phyloP scores from a whole-genome alignment of 2,797 vertebrate species.

The Pogoniulus pusillus region DNA sequence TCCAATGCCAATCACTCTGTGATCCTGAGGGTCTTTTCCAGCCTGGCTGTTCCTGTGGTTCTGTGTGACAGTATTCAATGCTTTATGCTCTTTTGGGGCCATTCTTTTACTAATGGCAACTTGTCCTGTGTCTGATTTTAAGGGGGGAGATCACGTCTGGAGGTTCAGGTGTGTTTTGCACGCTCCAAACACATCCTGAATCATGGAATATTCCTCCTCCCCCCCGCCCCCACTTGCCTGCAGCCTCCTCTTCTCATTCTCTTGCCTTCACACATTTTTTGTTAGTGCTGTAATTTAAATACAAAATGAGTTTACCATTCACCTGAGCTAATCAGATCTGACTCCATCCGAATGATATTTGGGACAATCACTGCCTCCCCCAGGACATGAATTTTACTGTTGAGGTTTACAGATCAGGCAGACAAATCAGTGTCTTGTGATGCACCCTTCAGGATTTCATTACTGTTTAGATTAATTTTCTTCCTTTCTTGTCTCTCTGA shows the following conservation, averaged over 20 bases:
- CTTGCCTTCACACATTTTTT: conserved; percentile 18
- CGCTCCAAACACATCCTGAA: neutral
- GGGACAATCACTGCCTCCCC: conserved; percentile 16
- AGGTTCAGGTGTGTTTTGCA: neutral
- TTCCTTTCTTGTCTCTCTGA: neutral
- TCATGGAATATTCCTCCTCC: neutral
- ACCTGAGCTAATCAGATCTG: conserved; percentile 58
- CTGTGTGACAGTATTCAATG: neutral
- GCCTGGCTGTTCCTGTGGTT: no score
- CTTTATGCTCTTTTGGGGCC: neutral
- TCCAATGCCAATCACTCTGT: no score
- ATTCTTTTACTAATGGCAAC: neutral
- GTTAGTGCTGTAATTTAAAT: conserved; percentile 34
- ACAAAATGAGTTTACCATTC: conserved; percentile 37
- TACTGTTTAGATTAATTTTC: neutral
- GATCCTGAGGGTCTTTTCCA: no score
- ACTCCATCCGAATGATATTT: conserved; percentile 46
- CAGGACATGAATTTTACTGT: conserved; percentile 41
- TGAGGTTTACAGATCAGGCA: conserved; percentile 21
- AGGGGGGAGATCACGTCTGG: neutral
- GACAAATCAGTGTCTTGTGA: conserved; percentile 22
- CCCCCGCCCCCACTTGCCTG: neutral
- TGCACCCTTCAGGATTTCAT: conserved; percentile 21
- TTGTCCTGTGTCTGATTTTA: neutral
- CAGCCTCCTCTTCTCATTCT: neutral